A percentile compares a stretch with the other conserved stretches of the same genome.
Evolutionary conservation across 2,797 vertebrate species (phyloP).

Genomic region (Sebastes melanostomus): DNA sequence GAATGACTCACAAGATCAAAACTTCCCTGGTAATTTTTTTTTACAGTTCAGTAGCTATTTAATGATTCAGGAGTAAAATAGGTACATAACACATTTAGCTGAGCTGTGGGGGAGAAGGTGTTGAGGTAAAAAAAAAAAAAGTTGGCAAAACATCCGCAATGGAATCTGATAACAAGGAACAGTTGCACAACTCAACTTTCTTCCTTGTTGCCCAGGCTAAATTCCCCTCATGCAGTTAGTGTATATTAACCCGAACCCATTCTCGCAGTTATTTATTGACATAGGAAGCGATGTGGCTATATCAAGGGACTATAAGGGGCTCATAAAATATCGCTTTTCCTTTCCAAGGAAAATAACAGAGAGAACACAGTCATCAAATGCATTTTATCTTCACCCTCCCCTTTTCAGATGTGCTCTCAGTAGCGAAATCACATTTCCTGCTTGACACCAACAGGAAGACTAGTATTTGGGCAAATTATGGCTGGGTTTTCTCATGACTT

Average conservation of each 20-base stretch:
- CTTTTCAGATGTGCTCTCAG: slow-evolving; percentile 13
- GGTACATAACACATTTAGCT: not conserved
- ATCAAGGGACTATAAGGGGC: slow-evolving; percentile 20
- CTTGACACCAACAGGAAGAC: not conserved
- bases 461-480: not conserved
- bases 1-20: slow-evolving; percentile 12
- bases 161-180: not conserved
- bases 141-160: not conserved
- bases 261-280: slow-evolving; percentile 40
- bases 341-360: slow-evolving; percentile 50
- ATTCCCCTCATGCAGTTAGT: slow-evolving; percentile 21
- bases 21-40: not conserved
- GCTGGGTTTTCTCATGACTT: not conserved
- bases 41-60: not conserved
- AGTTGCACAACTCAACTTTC: slow-evolving; percentile 32
- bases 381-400: slow-evolving; percentile 28
- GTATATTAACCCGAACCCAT: slow-evolving; percentile 16
- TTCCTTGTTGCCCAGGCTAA: slow-evolving; percentile 29
- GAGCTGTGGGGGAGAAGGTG: slow-evolving; percentile 3
- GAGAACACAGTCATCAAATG: not conserved
- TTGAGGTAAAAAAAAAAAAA: slow-evolving; percentile 7
- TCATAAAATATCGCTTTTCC: slow-evolving; percentile 17
- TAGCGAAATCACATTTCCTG: slow-evolving; percentile 45
- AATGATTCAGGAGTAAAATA: not conserved
- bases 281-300: slow-evolving; percentile 6